Conservation (phyloP, 2,797 vertebrate genomes). For the Pangasius krempfi region DNA sequence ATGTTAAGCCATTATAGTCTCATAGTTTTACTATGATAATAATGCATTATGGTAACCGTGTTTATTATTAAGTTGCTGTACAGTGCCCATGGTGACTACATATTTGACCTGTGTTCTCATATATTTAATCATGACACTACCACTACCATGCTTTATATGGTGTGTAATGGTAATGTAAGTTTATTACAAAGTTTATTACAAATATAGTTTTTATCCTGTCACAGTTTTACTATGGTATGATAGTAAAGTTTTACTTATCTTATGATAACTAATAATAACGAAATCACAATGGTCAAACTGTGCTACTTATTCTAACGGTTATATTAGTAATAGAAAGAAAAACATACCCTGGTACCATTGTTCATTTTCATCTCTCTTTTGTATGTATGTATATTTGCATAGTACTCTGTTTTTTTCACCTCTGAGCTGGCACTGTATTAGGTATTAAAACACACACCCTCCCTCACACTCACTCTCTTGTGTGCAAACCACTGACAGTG, state of each 20-base stretch:
- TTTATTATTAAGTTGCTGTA: neutral
- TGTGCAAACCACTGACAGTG: neutral
- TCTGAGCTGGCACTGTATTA: neutral
- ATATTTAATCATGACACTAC: neutral
- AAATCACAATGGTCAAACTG: neutral
- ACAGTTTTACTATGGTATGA: neutral
- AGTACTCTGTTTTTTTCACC: neutral
- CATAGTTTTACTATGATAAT: neutral
- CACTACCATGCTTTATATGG: neutral
- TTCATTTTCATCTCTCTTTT: neutral
- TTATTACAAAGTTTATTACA: neutral
- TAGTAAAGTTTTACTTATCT: no score
- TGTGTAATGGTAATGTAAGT: neutral
- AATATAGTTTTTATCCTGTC: neutral
- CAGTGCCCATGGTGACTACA: neutral
- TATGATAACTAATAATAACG: neutral
- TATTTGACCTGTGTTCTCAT: neutral
- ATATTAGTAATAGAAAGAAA: neutral
- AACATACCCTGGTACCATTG: neutral
- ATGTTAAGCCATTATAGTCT: no score
- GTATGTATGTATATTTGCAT: neutral
- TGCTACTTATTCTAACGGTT: neutral
- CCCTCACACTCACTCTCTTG: neutral
- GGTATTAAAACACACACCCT: neutral
- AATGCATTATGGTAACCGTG: neutral